Percentiles rank a stretch among this genome's conserved stretches.
Conservation (phyloP, 2,113 vertebrate species). For the Grantiella picta region DNA sequence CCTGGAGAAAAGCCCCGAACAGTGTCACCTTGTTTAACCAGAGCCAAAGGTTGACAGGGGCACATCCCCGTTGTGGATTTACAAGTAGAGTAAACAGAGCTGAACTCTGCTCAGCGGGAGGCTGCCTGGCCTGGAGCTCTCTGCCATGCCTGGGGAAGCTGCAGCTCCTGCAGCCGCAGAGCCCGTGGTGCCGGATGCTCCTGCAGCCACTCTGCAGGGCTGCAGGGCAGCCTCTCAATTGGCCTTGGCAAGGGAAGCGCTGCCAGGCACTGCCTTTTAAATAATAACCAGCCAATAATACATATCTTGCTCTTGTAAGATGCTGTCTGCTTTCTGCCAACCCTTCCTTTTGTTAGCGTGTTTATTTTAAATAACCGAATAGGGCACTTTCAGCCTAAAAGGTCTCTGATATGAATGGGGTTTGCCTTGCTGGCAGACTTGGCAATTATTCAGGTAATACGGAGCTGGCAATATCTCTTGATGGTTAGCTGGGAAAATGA, state of each 20-base stretch:
- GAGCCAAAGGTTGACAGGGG: background rate
- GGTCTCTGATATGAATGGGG: background rate
- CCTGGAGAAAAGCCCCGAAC: background rate
- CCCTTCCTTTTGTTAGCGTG: background rate
- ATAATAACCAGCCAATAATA: background rate
- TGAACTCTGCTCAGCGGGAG: background rate
- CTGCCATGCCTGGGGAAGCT: background rate
- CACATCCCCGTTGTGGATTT: background rate
- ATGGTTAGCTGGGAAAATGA: background rate
- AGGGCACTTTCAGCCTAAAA: background rate
- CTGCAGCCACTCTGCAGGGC: background rate
- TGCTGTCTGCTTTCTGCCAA: background rate
- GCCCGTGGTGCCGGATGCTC: background rate
- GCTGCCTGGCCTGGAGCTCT: background rate
- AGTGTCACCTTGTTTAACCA: background rate
- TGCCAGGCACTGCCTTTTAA: background rate
- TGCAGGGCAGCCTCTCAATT: background rate
- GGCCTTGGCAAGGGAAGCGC: accelerated
- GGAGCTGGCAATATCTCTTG: background rate
- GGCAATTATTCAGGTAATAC: background rate
- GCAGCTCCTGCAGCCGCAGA: background rate
- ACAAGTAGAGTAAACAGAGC: background rate
- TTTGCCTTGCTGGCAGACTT: background rate
- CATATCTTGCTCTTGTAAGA: background rate
- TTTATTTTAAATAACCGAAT: background rate